Base-by-base conservation (phyloP, 2,797 vertebrate species). In the Eulemur mongoz region DNA sequence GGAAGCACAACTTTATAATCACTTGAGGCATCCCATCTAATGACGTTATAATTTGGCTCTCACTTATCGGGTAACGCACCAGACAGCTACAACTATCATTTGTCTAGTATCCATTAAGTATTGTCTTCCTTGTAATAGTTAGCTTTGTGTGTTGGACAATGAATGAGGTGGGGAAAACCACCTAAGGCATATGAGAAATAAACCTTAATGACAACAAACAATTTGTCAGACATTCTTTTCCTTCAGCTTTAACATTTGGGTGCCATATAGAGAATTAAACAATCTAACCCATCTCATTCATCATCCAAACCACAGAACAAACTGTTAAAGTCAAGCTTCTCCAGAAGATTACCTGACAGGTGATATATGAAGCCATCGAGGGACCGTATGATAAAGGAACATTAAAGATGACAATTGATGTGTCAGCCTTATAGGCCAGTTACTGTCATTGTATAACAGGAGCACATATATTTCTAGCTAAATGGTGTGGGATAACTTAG, bases 231-330 rank as follows among this genome's bases (percentile, higher is more conserved):
- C 94, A 86, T 75, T 93, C 85, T 91, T 96, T 76, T 81, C 89
- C 96, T 87, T 91, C 43, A 63, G 95, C 87, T 92, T 90, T 94
- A 97, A 96, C 96, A 96, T 91, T 79, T 93, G 87, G 65, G 84
- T 93, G 87, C 89, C 93, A 95, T 72, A 63, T 72, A 90, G 45
- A 92, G 83, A 98, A 98, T 95, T 70, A 97, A 97, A 94, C 86
- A 87, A 92, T 94, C 92, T 96, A 91, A 75, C 78, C 87, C 96
- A 95, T 96, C 97, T 97, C 98, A 97, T 98, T 97, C 94, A 98
- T 98, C 98, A 98, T 96, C 95, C 73, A 35, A 96, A 93, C 84
- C 89, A 84, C 20, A 78, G 93, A 94, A 80, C 45, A 85, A 75
- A 97, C 35, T 43, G 83, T 76, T 94, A 57, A 30, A 97, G 91